Evolutionary conservation across 2,888 invertebrate genomes (phyloP), one percentile per base, ranked within the genome.

Genomic region (Phaedon cochleariae): DNA sequence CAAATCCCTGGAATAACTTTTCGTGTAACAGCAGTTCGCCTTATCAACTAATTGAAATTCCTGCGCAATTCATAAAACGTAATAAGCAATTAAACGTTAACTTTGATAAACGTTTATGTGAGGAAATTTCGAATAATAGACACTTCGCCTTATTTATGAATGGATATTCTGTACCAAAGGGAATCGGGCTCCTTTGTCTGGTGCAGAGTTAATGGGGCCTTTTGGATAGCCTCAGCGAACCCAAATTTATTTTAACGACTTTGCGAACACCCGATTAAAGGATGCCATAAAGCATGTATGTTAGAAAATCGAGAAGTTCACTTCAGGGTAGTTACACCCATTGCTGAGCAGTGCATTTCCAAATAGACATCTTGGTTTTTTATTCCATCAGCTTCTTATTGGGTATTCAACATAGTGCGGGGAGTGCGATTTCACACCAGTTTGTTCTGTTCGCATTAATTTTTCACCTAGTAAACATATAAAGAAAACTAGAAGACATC

Each of bases 101-200:
- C 51, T 59, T 65, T 68, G 68, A 63, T 65, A 63, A 54, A 65
- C 59, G 58, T 66, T 54, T 61, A 64, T 55, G 64, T 51, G 62
- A 57, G 65, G 61, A 61, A 64, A 51, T 61, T 66, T 64, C 57
- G 53, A 64, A 60, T 69, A 69, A 69, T 65, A 66, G 68, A 69
- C 64, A 66, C 68, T 66, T 66, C 61, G 66, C 63, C 55, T 62
- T 65, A 69, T 69, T 66, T 69, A 69, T 69, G 68, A 63, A 66
- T 63, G 41, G 41, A 66, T 60, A 64, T 48, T 60, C 45, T 52
- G 41, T 46, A 69, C 66, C 61, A 66, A 64, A 64, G 68, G 61
- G 58, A 64, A 60, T 65, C 64, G 65, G n/a, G 41, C 45, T 64
- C 65, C 59, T 66, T 69, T 69, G 68, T 69, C 68, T 66, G 62